Base-by-base conservation (phyloP, 2,797 vertebrate species). In the Ptychobarbus kaznakovi region DNA sequence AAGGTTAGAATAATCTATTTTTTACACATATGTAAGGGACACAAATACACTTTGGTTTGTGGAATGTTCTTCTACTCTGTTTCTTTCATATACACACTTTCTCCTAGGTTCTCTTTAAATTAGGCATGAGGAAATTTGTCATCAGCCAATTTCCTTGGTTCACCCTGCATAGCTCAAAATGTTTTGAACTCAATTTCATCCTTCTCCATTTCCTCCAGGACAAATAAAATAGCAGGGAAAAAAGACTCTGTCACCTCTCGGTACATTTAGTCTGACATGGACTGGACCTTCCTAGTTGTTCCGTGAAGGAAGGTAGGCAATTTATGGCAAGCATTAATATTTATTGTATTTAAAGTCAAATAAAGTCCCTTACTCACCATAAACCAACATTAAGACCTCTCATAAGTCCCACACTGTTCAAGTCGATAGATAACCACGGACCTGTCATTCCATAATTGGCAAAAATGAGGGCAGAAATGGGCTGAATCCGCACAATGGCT, bases 401-500 rank as follows among this genome's bases (percentile, higher is more conserved):
- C 74, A 78, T 69, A 58, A 84, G 63, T 84, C 65, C 53, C 83
- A 61, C 11, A 28, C 53, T 77, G 76, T 70, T 63, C 42, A 85
- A 63, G 83, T 85, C 58, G 40, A 72, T 74, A 58, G 65, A 74
- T 73, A 80, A 85, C 77, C 56, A 74, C 56, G 53, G 83, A 74
- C 83, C 83, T 80, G 83, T 85, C 68, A 80, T 12, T 10, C 16
- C 22, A 40, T 85, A 85, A 85, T 80, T 85, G 83, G 4, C 76
- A 74, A 73, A 73, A 80, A 80, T 65, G 42, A 80, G 68, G 22
- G 28, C 68, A 53, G 32, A 80, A 85, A 80, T 65, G 28, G 53
- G 70, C 78, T 86, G 81, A 86, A 85, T 85, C 56, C 12, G 82
- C 65, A 77, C 65, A 75, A 87, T 84, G 51, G 65, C 44, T 16